Percentiles rank a stretch among this genome's conserved stretches.
These are phyloP conservation scores for Ctenomys sociabilis DNA, from an alignment of 2,113 vertebrate genomes.

Conservation along the genomic window DNA sequence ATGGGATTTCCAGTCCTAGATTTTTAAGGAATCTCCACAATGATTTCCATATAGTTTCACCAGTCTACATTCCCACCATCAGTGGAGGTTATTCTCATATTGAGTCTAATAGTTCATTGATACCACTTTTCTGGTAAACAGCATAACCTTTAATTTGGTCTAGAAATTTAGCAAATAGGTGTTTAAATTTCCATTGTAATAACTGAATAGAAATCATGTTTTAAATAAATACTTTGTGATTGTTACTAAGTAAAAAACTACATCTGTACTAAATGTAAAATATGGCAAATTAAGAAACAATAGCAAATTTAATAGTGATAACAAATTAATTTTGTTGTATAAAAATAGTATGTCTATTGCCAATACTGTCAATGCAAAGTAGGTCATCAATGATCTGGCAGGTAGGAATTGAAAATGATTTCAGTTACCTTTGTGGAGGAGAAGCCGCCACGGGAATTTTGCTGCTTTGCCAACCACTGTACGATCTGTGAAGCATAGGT, in stretches of 20 bases:
- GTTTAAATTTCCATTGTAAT: neutral
- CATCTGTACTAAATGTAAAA: neutral
- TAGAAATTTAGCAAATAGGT: neutral
- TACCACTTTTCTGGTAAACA: neutral
- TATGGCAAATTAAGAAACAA: neutral
- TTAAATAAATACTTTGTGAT: neutral
- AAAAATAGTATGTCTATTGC: neutral
- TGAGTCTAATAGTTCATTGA: neutral
- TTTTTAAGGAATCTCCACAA: too few species aligned
- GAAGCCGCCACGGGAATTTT: constrained; percentile 92
- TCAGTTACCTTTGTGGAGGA: constrained; percentile 90
- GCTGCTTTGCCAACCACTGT: constrained; percentile 89
- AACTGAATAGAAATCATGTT: neutral
- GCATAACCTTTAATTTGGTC: neutral
- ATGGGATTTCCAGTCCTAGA: too few species aligned
- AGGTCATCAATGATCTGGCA: neutral
- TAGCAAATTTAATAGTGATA: neutral
- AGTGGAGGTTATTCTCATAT: neutral
- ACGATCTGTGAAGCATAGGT: constrained; percentile 85
- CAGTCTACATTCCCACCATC: too few species aligned
- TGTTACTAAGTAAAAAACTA: neutral
- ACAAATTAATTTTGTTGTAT: neutral
- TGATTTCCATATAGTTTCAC: too few species aligned
- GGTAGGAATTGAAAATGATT: neutral
- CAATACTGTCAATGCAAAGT: neutral